Conservation (phyloP, 2,797 vertebrate species). For the Somateria mollissima region DNA sequence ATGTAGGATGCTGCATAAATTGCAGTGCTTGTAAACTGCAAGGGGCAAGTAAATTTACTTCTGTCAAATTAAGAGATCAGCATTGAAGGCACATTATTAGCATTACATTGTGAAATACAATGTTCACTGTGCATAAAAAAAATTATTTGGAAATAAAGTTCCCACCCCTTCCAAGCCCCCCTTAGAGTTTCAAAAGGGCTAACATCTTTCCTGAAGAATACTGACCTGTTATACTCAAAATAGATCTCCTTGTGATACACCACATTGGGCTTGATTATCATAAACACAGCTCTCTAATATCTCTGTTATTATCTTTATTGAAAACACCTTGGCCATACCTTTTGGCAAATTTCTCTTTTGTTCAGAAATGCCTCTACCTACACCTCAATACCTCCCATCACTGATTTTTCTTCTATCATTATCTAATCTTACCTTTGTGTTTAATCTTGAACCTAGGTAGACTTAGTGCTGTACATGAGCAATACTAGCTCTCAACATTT, state of each 20-base stretch:
- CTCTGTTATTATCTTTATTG: background rate
- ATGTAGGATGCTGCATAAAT: background rate
- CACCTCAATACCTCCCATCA: background rate
- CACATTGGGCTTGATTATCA: background rate
- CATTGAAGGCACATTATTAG: background rate
- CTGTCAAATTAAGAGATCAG: background rate
- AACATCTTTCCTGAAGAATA: background rate
- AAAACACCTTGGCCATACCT: background rate
- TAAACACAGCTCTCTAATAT: background rate
- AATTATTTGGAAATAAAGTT: background rate
- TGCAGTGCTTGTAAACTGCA: background rate
- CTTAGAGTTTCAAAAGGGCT: background rate
- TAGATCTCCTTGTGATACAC: background rate
- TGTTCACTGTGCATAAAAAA: background rate
- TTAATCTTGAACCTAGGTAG: background rate
- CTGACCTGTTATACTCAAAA: background rate
- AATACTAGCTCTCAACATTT: background rate
- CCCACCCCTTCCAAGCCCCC: background rate
- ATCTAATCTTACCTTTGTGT: background rate
- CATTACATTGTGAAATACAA: background rate
- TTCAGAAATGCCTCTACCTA: background rate
- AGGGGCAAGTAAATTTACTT: accelerated
- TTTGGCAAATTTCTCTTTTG: background rate
- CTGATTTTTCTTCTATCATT: background rate
- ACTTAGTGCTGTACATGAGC: background rate